Evolutionary conservation across 2,797 vertebrate genomes (phyloP).

Genomic region (Sebastes trivittatus): DNA sequence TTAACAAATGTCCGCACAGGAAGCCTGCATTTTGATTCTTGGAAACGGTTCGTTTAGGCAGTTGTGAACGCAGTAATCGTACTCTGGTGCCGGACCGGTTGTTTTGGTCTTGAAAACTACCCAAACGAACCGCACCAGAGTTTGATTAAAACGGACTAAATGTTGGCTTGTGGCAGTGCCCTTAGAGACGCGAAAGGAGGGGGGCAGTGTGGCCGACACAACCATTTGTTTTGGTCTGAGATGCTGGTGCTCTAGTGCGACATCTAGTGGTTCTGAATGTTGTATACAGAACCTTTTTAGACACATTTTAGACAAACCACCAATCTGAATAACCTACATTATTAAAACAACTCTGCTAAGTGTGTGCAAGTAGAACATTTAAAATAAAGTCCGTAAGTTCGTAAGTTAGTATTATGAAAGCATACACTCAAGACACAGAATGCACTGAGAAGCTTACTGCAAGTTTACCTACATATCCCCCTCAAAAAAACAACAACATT

Average conservation of each 20-base stretch:
- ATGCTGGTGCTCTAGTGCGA: not conserved
- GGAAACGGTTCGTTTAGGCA: not conserved
- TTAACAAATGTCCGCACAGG: not conserved
- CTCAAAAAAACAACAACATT: not conserved
- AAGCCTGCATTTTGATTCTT: not conserved
- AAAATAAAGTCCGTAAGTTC: not conserved
- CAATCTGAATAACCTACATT: not conserved
- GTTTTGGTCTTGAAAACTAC: too few relatives aligned
- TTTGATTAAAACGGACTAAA: too few relatives aligned
- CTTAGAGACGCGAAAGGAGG: not conserved
- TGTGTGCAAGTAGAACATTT: not conserved
- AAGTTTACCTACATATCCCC: not conserved
- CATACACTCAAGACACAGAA: not conserved
- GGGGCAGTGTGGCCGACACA: not conserved
- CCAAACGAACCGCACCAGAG: too few relatives aligned
- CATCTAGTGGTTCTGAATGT: not conserved
- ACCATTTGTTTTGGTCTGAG: not conserved
- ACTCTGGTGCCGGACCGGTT: too few relatives aligned
- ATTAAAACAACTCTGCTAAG: not conserved
- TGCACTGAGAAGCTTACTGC: not conserved
- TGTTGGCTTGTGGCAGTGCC: too few relatives aligned
- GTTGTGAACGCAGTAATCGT: too few relatives aligned
- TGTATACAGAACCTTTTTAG: not conserved
- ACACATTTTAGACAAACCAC: not conserved
- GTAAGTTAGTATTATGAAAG: not conserved